Conservation (phyloP, 1,140 invertebrate genomes). For the Neoseiulus cucumeris region DNA sequence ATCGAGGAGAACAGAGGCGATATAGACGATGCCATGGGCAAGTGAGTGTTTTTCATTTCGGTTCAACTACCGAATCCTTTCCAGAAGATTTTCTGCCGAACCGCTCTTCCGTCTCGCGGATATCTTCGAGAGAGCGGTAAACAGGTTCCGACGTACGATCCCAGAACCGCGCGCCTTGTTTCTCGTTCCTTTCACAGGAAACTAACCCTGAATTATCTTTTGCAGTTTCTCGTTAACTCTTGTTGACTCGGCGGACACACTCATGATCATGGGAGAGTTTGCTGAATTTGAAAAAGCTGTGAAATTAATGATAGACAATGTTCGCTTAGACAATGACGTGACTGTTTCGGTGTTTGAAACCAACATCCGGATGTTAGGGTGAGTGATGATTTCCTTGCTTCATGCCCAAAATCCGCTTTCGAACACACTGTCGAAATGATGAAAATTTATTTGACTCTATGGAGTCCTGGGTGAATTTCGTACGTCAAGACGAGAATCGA, state of each 20-base stretch:
- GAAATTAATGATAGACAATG: constrained; percentile 58
- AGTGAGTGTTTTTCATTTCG: constrained; percentile 43
- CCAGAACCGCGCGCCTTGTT: too few species aligned
- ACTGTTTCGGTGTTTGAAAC: constrained; percentile 96
- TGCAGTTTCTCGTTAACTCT: constrained; percentile 86
- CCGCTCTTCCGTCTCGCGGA: constrained; percentile 14
- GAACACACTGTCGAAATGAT: too few species aligned
- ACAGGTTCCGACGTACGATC: too few species aligned
- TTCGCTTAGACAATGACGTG: constrained; percentile 79
- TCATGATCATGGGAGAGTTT: constrained; percentile 74
- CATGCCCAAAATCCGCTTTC: neutral
- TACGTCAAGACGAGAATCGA: too few species aligned
- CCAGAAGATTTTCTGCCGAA: neutral
- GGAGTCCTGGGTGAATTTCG: too few species aligned
- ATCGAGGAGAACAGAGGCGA: constrained; percentile 67
- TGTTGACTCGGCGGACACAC: constrained; percentile 78
- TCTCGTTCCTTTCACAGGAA: too few species aligned
- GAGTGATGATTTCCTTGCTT: constrained; percentile 26
- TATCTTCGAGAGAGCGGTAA: too few species aligned
- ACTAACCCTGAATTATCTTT: too few species aligned
- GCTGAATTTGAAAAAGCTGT: constrained; percentile 83
- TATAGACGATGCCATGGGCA: constrained; percentile 85
- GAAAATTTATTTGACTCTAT: too few species aligned
- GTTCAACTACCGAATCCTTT: neutral
- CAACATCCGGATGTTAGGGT: constrained; percentile 89